phyloP scores from a whole-genome alignment of 2,888 invertebrate species.

The Lordiphosa andalusiaca region DNA sequence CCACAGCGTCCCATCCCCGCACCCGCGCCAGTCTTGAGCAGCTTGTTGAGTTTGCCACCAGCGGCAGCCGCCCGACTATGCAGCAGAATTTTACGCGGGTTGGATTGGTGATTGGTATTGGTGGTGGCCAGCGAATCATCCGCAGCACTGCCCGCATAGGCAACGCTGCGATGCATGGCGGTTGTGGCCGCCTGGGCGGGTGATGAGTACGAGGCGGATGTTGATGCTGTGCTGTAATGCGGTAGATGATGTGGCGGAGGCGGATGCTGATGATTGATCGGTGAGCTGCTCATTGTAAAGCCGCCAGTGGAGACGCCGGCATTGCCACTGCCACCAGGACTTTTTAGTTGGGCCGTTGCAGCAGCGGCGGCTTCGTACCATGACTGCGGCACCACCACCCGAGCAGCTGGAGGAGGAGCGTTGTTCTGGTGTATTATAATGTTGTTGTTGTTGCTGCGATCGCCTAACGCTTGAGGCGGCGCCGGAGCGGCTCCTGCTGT shows the following conservation, averaged over 20 bases:
- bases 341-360: slow-evolving; percentile 77
- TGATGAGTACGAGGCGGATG: slow-evolving; percentile 72
- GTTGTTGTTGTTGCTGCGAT: slow-evolving; percentile 69
- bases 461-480: slow-evolving; percentile 78
- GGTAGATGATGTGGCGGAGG: slow-evolving; percentile 38
- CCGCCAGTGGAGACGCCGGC: slow-evolving; percentile 70
- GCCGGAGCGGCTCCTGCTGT: slow-evolving; percentile 31
- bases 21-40: slow-evolving; percentile 48
- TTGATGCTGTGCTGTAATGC: slow-evolving; percentile 49
- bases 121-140: slow-evolving; percentile 50
- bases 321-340: slow-evolving; percentile 80
- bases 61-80: slow-evolving; percentile 68
- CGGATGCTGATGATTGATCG: slow-evolving; percentile 57
- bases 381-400: slow-evolving; percentile 78
- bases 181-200: slow-evolving; percentile 68
- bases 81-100: slow-evolving; percentile 58
- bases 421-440: slow-evolving; percentile 60
- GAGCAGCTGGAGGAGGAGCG: slow-evolving; percentile 43
- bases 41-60: slow-evolving; percentile 75
- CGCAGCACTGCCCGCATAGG: slow-evolving; percentile 75
- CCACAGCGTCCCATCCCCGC: slow-evolving; percentile 79
- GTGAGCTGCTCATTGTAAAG: slow-evolving; percentile 62
- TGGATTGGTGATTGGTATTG: slow-evolving; percentile 27
- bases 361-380: slow-evolving; percentile 80
- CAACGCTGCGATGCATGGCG: slow-evolving; percentile 73